Evolutionary conservation across 1,140 invertebrate species (phyloP), one percentile per base, ranked within the genome.

Genomic region (Bicyclus anynana): DNA sequence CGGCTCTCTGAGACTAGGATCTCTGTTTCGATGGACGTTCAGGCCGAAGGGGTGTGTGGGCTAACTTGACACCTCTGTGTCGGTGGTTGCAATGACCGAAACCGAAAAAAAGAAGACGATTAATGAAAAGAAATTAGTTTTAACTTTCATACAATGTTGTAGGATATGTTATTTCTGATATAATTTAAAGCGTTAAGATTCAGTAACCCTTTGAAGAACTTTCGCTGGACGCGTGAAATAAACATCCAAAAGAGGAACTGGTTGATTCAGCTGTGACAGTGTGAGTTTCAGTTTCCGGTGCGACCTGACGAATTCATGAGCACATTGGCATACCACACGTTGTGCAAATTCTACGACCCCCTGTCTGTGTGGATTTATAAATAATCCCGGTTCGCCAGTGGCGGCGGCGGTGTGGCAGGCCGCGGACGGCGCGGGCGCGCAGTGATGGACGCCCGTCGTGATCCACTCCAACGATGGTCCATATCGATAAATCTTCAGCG

Each of bases 321-420:
- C 13, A 67, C 68, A 74, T 69, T 76, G 69, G 74, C 80, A 84
- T 85, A 77, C 76, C 80, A 72, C 65, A 71, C 71, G 71, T 80
- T 74, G 76, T 83, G 81, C 84, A 72, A 87, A 84, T 83, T 85
- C 84, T 87, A 85, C 84, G 84, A 87, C 84, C 84, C 81, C 82
- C 75, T 85, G 84, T 87, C 80, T 84, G 73, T 67, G 66, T 80
- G 73, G 77, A 84, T 85, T 87, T 87, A 87, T 85, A 87, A 87
- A 87, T 87, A 87, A 85, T 84, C 77, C 82, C 77, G 72, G 67
- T 75, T 46, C 62, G 80, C 74, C 84, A 87, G 84, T 87, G 84
- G 82, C 79, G 77, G 77, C 76, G 80, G 73, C 81, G 84, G 73
- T 79, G 80, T 68, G 75, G 78, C 68, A 67, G 69, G 75, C 82